A percentile compares a stretch with the other conserved stretches of the same genome.
phyloP scores from a whole-genome alignment of 2,888 invertebrate species.

The Polia nebulosa region DNA sequence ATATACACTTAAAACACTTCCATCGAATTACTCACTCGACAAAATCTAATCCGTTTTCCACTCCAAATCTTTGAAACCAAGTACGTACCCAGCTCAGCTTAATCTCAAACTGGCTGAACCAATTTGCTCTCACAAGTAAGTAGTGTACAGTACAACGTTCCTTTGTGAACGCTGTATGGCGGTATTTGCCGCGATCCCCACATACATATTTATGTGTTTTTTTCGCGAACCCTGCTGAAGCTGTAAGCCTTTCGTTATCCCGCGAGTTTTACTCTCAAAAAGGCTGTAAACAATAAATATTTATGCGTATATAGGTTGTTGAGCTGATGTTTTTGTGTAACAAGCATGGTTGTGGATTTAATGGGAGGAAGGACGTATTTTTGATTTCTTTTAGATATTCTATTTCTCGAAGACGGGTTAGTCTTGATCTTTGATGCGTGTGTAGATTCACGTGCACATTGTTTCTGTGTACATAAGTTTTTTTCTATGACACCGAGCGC shows the following conservation, averaged over 20 bases:
- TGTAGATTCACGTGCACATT: too few relatives aligned
- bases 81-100: conserved; percentile 37
- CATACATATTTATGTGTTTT: conserved; percentile 62
- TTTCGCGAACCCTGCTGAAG: conserved; percentile 36
- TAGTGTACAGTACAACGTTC: conserved; percentile 22
- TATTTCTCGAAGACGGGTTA: too few relatives aligned
- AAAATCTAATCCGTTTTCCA: not conserved
- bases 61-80: conserved; percentile 17
- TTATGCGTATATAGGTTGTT: conserved; percentile 30
- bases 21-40: not conserved
- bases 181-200: conserved; percentile 25
- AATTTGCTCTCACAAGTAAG: conserved; percentile 50
- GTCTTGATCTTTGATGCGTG: too few relatives aligned
- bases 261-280: conserved; percentile 53
- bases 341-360: conserved; percentile 9
- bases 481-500: too few relatives aligned
- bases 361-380: conserved; percentile 1
- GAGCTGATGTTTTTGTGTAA: conserved; percentile 14
- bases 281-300: conserved; percentile 58
- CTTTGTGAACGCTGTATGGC: conserved; percentile 36
- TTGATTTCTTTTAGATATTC: not conserved
- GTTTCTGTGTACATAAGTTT: too few relatives aligned
- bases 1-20: not conserved
- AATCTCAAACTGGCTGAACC: conserved; percentile 46
- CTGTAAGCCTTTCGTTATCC: conserved; percentile 59